Conservation (phyloP, 1,140 invertebrate species). For the Ips typographus region DNA sequence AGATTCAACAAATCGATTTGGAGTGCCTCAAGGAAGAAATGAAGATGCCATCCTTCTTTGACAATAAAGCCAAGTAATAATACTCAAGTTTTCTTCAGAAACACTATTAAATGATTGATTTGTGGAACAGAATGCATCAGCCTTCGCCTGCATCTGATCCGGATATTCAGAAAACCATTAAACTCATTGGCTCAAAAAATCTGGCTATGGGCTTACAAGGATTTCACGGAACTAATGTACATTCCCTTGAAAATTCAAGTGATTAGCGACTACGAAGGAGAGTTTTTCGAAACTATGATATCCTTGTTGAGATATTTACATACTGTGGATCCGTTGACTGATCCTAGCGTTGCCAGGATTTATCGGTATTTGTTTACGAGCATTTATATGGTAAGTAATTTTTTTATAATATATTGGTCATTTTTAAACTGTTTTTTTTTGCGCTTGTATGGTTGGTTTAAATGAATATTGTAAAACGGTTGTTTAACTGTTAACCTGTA, state of each 20-base stretch:
- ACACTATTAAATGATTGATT: too few relatives aligned
- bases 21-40: conserved; percentile 47
- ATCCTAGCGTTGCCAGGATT: conserved; percentile 55
- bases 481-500: too few relatives aligned
- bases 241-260: conserved; percentile 54
- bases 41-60: conserved; percentile 40
- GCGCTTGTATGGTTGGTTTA: too few relatives aligned
- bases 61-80: conserved; percentile 42
- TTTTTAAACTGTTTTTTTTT: too few relatives aligned
- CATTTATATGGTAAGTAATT: conserved; percentile 60
- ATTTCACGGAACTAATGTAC: conserved; percentile 57
- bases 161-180: conserved; percentile 55
- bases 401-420: background rate
- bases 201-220: conserved; percentile 63
- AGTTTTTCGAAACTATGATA: conserved; percentile 70
- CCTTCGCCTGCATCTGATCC: background rate
- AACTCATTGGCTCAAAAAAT: conserved; percentile 70
- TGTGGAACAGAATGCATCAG: too few relatives aligned
- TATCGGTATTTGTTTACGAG: conserved; percentile 66
- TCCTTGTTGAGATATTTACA: conserved; percentile 69
- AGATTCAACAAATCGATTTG: conserved; percentile 39
- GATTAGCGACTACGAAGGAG: conserved; percentile 67
- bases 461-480: too few relatives aligned
- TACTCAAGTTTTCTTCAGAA: background rate
- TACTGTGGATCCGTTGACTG: conserved; percentile 53